These are phyloP conservation scores for Hephaestus fuliginosus DNA, from an alignment of 2,797 vertebrate species.

Conservation along the genomic window DNA sequence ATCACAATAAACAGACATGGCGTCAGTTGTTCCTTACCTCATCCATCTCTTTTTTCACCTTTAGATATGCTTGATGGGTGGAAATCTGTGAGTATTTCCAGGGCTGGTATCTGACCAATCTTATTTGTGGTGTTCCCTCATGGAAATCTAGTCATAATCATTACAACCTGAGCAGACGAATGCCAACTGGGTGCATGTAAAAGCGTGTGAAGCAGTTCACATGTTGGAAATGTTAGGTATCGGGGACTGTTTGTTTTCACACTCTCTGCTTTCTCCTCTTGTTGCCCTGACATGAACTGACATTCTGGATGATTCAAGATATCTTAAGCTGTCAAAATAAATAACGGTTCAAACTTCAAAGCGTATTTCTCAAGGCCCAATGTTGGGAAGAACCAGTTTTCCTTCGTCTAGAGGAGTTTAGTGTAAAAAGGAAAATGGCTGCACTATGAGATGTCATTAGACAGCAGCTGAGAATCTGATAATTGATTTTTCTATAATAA, in stretches of 20 bases:
- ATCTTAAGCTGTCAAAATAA: constrained; percentile 60
- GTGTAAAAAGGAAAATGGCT: background rate
- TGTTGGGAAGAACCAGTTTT: constrained; percentile 25
- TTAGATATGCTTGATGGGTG: constrained; percentile 32
- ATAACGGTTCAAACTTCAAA: constrained; percentile 59
- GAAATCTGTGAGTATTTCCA: constrained; percentile 56
- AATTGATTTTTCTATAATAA: background rate
- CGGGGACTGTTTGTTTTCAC: constrained; percentile 50
- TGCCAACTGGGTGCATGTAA: constrained; percentile 32
- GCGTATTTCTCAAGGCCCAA: constrained; percentile 19
- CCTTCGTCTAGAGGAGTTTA: constrained; percentile 7
- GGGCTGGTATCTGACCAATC: constrained; percentile 25
- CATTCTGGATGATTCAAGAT: constrained; percentile 34
- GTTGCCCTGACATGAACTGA: constrained; percentile 39
- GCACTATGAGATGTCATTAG: background rate
- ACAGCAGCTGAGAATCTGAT: constrained; percentile 18
- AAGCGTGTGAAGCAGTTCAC: constrained; percentile 31
- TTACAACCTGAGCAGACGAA: constrained; percentile 46
- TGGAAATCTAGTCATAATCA: constrained; percentile 41
- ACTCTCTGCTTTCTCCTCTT: constrained; percentile 17
- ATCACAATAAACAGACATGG: constrained; percentile 45
- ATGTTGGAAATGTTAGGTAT: constrained; percentile 47
- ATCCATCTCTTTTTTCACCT: constrained; percentile 44
- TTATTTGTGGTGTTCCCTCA: constrained; percentile 32
- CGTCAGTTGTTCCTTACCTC: constrained; percentile 43